Evolutionary conservation across 2,797 vertebrate genomes (phyloP).

Genomic region (Ibycter americanus): DNA sequence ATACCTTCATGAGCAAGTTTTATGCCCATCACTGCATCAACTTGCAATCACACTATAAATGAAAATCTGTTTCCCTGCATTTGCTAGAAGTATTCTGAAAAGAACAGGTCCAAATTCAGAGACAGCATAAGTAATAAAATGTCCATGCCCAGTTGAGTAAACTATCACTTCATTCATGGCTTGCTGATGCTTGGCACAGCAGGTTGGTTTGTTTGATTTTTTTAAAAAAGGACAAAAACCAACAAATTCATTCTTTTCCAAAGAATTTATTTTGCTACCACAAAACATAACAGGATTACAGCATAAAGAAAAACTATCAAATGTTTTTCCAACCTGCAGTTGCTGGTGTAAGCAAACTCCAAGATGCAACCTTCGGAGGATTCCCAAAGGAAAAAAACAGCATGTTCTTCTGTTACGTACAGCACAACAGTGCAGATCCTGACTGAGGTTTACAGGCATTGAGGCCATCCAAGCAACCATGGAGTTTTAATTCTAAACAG

Average conservation of each 20-base stretch:
- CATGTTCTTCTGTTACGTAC: background rate
- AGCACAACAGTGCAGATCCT: background rate
- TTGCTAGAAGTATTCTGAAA: background rate
- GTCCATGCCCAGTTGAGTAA: background rate
- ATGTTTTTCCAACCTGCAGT: background rate
- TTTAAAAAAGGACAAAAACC: background rate
- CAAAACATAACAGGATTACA: background rate
- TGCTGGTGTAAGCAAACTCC: background rate
- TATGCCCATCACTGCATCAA: background rate
- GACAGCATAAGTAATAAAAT: background rate
- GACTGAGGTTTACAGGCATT: background rate
- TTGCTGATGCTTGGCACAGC: fast-evolving
- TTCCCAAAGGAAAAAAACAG: background rate
- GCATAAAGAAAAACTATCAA: background rate
- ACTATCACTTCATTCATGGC: background rate
- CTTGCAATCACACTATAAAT: background rate
- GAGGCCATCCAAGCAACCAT: background rate
- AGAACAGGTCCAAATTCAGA: background rate
- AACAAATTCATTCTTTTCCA: background rate
- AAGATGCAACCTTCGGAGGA: background rate
- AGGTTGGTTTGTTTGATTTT: background rate
- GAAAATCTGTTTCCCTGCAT: background rate
- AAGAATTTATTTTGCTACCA: background rate
- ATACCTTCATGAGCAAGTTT: background rate
- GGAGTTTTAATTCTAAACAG: background rate